Conservation (phyloP, 1,140 invertebrate species). For the Druon quercuslanigerum region DNA sequence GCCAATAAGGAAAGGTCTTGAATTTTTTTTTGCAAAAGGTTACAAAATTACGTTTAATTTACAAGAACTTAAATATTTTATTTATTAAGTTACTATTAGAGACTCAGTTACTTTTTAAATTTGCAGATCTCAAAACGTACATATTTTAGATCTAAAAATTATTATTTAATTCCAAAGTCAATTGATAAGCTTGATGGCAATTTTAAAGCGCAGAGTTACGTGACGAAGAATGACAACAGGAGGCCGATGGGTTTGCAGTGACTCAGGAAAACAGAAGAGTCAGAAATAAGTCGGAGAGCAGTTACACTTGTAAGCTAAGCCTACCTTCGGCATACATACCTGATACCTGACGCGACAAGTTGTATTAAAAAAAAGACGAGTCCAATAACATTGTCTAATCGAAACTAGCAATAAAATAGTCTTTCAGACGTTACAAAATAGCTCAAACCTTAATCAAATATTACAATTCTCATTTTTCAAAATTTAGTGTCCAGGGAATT, state of each 20-base stretch:
- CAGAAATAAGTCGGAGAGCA: constrained; percentile 44
- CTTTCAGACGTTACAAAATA: constrained; percentile 13
- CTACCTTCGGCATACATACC: constrained; percentile 58
- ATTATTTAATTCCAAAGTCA: no score
- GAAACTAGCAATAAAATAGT: neutral
- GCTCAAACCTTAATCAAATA: no score
- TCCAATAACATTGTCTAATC: constrained; percentile 51
- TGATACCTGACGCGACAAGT: constrained; percentile 70
- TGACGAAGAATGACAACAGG: constrained; percentile 48
- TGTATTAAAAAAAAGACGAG: constrained; percentile 70
- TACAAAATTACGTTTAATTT: no score
- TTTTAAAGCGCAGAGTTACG: constrained; percentile 30
- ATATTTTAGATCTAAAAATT: no score
- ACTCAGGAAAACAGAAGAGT: constrained; percentile 66
- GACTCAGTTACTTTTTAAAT: no score
- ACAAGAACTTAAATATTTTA: no score
- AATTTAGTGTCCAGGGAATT: no score
- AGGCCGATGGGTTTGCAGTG: constrained; percentile 63
- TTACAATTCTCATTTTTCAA: no score
- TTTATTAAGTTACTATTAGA: no score
- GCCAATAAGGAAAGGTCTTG: no score
- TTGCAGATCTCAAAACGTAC: no score
- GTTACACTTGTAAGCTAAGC: constrained; percentile 64
- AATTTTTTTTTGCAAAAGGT: no score
- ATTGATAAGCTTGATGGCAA: neutral